Evolutionary conservation across 2,888 invertebrate species (phyloP), one percentile per base, ranked within the genome.

Genomic region (Drosophila conformis): DNA sequence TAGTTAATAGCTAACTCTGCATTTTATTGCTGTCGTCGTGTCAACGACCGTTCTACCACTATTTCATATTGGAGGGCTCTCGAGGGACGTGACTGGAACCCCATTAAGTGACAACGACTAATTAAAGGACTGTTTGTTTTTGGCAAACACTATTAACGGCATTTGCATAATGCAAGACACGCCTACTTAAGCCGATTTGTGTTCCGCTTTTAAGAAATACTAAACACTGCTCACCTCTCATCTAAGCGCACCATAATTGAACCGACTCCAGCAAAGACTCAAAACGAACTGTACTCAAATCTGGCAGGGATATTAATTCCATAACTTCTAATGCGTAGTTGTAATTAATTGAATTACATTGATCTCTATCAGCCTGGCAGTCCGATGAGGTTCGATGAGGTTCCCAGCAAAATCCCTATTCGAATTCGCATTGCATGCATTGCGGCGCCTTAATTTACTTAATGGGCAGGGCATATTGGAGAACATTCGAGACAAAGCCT

Each of bases 51-150:
- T 29, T 49, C 25, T 51, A 46, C 27, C 51, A 57, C 65, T 31
- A 11, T 53, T 38, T 56, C 54, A 33, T 65, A 57, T 76, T 49
- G 59, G 21, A 4, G 54, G 7, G 15, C 35, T 56, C 83, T 64
- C 83, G 18, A 31, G 70, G 78, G 83, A 75, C 35, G 54, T 38
- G 35, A 56, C 56, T 52, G 49, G 49, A 60, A 58, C 49, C 70
- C 64, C 69, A 83, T 82, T 85, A 77, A 62, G 64, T 69, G 73
- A 67, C 64, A 72, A 54, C 76, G 62, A 48, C 74, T 86, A 85
- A 85, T 85, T 86, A 80, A 60, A 59, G 48, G 46, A 18, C 8
- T 42, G 71, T 71, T 78, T 78, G 78, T 73, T 78, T 88, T 86
- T 75, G 84, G 66, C 83, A 81, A 38, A 25, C 18, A 58, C 35